Evolutionary conservation across 2,113 vertebrate genomes (phyloP).

Genomic region (Passer domesticus): DNA sequence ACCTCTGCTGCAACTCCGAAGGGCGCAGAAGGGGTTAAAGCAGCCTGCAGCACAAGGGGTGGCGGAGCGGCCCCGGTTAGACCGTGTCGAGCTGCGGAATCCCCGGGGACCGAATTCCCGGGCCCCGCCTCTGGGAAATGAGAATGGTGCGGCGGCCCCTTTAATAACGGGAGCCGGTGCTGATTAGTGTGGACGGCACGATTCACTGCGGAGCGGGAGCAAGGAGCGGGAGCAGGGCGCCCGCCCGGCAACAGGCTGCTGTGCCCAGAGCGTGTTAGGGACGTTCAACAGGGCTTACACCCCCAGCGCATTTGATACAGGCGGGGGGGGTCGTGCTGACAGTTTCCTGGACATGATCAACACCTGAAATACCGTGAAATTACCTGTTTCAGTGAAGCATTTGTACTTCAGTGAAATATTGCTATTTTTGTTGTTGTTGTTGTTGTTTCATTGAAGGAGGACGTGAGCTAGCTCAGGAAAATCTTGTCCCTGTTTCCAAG

Average conservation of each 20-base stretch:
- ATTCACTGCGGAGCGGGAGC: constrained; percentile 19
- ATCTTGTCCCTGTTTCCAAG: neutral
- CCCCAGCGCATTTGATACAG: no score
- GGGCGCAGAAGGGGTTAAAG: neutral
- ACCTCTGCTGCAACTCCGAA: neutral
- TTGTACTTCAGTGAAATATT: neutral
- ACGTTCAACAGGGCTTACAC: no score
- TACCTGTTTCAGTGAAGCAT: neutral
- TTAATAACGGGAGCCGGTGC: neutral
- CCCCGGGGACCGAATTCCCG: no score
- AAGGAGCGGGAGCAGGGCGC: neutral
- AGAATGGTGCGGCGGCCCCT: neutral
- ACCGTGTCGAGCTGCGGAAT: neutral
- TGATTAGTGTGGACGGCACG: constrained; percentile 54
- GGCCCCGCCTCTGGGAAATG: neutral
- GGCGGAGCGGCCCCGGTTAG: neutral
- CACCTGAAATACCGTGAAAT: neutral
- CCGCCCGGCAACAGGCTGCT: neutral
- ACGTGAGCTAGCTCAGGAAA: neutral
- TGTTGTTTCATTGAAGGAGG: neutral
- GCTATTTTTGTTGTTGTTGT: neutral
- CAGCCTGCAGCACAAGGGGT: no score
- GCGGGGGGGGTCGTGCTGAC: accelerated
- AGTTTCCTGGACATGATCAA: neutral
- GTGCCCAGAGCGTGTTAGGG: neutral